Evolutionary conservation across 2,797 vertebrate genomes (phyloP).

Genomic region (Phoxinus dragarum): DNA sequence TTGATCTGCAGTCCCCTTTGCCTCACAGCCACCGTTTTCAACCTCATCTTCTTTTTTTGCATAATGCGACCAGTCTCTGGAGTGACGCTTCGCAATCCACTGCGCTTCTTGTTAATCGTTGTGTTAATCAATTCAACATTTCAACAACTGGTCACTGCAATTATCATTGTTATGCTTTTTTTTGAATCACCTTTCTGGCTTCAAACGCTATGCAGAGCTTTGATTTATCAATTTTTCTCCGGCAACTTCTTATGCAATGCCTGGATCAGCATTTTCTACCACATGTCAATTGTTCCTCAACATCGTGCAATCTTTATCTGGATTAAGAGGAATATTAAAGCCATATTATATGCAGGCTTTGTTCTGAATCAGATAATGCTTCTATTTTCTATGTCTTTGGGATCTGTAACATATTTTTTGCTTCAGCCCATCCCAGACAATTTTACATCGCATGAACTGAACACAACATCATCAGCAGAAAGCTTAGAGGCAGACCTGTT

Average conservation of each 20-base stretch:
- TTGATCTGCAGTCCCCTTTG: constrained; percentile 45
- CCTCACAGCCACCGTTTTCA: neutral
- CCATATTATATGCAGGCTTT: constrained; percentile 37
- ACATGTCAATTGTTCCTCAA: constrained; percentile 57
- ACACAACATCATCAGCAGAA: neutral
- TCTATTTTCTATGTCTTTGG: constrained; percentile 24
- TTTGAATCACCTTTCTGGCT: constrained; percentile 33
- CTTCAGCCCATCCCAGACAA: neutral
- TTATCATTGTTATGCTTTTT: constrained; percentile 24
- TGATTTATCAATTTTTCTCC: constrained; percentile 40
- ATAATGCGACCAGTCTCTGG: constrained; percentile 31
- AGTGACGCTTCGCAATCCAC: constrained; percentile 45
- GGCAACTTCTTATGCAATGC: constrained; percentile 50
- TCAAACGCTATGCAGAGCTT: constrained; percentile 9
- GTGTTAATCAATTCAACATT: constrained; percentile 50
- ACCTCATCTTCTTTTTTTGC: constrained; percentile 48
- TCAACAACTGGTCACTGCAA: constrained; percentile 23
- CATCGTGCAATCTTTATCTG: constrained; percentile 31
- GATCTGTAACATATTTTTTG: constrained; percentile 1
- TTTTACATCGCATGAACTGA: neutral
- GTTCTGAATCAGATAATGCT: constrained; percentile 50
- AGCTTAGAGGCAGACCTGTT: neutral
- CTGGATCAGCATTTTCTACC: constrained; percentile 62
- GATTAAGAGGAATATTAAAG: constrained; percentile 50
- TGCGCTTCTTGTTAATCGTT: constrained; percentile 41